Percentiles rank a stretch among this genome's conserved stretches.
Conservation (phyloP, 2,888 invertebrate genomes). For the Elegia similella region DNA sequence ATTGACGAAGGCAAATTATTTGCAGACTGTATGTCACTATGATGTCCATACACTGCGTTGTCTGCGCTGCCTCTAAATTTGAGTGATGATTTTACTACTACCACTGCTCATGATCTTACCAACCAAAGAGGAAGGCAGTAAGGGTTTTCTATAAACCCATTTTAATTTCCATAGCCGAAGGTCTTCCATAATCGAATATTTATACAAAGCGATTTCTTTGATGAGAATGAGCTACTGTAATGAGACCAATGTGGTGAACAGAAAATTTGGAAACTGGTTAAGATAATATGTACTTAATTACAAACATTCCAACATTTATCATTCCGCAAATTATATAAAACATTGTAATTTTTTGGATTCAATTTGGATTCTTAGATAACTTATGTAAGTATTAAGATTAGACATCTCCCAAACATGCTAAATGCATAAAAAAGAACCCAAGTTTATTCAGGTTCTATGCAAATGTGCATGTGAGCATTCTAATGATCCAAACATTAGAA, state of each 20-base stretch:
- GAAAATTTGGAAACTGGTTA: not conserved
- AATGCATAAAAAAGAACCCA: not conserved
- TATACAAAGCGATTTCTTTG: not conserved
- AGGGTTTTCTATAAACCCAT: not conserved
- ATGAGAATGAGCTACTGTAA: not conserved
- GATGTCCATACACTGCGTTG: no score
- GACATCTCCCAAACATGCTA: not conserved
- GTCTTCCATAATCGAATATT: not conserved
- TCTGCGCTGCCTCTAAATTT: no score
- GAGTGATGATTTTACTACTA: no score
- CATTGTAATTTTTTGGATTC: not conserved
- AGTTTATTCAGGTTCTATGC: not conserved
- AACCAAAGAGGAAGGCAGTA: no score
- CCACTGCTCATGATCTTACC: no score
- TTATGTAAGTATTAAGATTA: not conserved
- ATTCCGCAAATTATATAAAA: not conserved
- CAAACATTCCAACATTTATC: slow-evolving; percentile 3
- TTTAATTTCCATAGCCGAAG: not conserved
- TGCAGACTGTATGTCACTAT: no score
- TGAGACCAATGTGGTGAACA: not conserved
- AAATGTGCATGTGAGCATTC: no score
- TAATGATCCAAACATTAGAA: no score
- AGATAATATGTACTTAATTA: not conserved
- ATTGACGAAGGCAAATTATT: no score
- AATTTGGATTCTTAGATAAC: no score